phyloP scores from a whole-genome alignment of 2,888 invertebrate species.

The Antitype chi region DNA sequence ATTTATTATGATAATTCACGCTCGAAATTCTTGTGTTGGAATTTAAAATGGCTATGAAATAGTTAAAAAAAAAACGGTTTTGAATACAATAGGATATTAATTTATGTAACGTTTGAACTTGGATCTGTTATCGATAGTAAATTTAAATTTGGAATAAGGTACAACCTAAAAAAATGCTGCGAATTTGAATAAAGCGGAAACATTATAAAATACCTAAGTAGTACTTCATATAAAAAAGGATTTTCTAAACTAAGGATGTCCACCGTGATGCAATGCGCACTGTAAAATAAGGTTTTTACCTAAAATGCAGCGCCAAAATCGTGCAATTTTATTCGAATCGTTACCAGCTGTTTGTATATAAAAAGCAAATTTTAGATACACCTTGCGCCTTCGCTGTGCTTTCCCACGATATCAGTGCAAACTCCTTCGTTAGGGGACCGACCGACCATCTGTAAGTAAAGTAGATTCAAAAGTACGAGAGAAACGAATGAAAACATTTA shows the following conservation, averaged over 20 bases:
- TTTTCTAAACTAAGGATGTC: slow-evolving; percentile 15
- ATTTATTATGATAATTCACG: slow-evolving; percentile 78
- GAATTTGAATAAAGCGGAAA: slow-evolving; percentile 34
- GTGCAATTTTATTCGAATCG: slow-evolving; percentile 61
- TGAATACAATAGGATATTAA: slow-evolving; percentile 67
- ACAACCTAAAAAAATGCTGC: slow-evolving; percentile 10
- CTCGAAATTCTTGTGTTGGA: slow-evolving; percentile 67
- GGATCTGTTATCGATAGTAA: slow-evolving; percentile 46
- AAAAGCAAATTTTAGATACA: slow-evolving; percentile 82
- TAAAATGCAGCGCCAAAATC: slow-evolving; percentile 75
- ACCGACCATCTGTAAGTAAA: slow-evolving; percentile 58
- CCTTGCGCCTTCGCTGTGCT: slow-evolving; percentile 73
- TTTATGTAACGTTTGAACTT: slow-evolving; percentile 60
- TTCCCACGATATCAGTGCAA: slow-evolving; percentile 78
- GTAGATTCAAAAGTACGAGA: slow-evolving; percentile 66
- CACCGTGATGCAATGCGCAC: slow-evolving; percentile 16
- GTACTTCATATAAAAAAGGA: not conserved
- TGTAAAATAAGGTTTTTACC: slow-evolving; percentile 74
- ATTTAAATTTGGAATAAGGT: slow-evolving; percentile 31
- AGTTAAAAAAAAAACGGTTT: slow-evolving; percentile 43
- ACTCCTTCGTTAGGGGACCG: slow-evolving; percentile 61
- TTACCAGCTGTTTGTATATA: slow-evolving; percentile 64
- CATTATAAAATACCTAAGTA: not conserved
- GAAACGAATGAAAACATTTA: slow-evolving; percentile 73
- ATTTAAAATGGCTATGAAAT: slow-evolving; percentile 68